Base-by-base conservation (phyloP, 2,113 vertebrate genomes). In the Picathartes gymnocephalus region DNA sequence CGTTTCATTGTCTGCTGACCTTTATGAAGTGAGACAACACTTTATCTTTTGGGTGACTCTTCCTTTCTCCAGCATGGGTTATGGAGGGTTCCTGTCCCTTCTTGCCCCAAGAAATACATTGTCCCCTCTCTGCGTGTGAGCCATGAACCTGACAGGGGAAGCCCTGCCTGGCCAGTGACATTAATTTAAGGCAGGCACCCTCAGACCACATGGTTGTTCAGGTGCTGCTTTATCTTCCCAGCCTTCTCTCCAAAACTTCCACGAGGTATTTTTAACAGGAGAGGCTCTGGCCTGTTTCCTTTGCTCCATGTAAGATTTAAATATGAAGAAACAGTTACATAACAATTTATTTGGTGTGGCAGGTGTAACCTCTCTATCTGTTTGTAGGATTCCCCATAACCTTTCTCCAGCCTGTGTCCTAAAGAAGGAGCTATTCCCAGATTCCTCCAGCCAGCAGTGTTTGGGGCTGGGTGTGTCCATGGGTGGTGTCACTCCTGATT, bases 1-100 rank as follows among this genome's bases (percentile, higher is more conserved):
- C 7, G 21, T 68, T 93, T 88, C 88, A 76, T 95, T 92, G 96
- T 95, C 74, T 82, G n/a, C 39, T 95, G 95, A 96, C 95, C 93
- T 94, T 86, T 94, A 62, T 92, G 88, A 60, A 84, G 83, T 60
- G 44, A n/a, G 77, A 62, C 56, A 90, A 66, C 89, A 56, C 70
- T 92, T 92, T 83, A 73, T 91, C 87, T 95, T 81, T 65, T 4
- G 62, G 57, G 84, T 76, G 54, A 78, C 86, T 86, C 93, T 96
- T 94, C 86, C 94, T 91, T 92, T 95, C 90, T 91, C 6, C 8
- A 57, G 42, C 3, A 1, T 21, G 62, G 77, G 24, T 86, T 90
- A 62, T 21, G 37, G 40, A 77, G 71, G 60, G 90, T 93, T 66
- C n/a, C 17, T 19, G 82, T 33, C 48, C 79, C 81, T 86, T 45